Evolutionary conservation across 1,140 invertebrate genomes (phyloP).

Genomic region (Drosophila aff.): DNA sequence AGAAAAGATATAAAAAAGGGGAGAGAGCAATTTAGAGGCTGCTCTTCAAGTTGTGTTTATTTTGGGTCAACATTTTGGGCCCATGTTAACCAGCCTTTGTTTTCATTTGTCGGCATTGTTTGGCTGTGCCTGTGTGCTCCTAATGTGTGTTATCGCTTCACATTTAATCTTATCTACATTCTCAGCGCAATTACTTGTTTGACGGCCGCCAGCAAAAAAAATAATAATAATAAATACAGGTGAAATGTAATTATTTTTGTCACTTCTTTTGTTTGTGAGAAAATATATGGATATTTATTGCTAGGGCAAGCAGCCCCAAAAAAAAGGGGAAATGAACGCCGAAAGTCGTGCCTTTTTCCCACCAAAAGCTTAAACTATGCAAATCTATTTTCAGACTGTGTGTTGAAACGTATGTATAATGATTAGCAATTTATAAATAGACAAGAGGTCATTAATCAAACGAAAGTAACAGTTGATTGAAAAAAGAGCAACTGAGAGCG

Average conservation of each 20-base stretch:
- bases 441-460: slow-evolving; percentile 31
- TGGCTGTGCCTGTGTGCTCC: slow-evolving; percentile 3
- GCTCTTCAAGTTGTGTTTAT: slow-evolving; percentile 11
- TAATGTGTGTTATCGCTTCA: slow-evolving; percentile 55
- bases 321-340: neutral
- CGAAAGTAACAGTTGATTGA: slow-evolving; percentile 26
- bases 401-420: slow-evolving; percentile 10
- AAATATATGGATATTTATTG: slow-evolving; percentile 34
- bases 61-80: slow-evolving; percentile 36
- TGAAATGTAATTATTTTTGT: slow-evolving; percentile 32
- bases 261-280: slow-evolving; percentile 11
- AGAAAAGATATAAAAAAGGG: slow-evolving; percentile 1
- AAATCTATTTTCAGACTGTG: slow-evolving; percentile 27
- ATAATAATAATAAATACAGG: slow-evolving; percentile 2
- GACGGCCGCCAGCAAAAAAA: slow-evolving; percentile 15
- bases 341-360: slow-evolving; percentile 16
- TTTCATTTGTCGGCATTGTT: slow-evolving; percentile 19
- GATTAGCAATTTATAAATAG: slow-evolving; percentile 44
- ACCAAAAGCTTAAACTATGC: slow-evolving; percentile 18
- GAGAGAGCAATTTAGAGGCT: slow-evolving; percentile 17
- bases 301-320: neutral
- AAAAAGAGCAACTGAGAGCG: neutral
- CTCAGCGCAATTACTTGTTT: slow-evolving; percentile 52
- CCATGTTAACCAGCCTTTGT: slow-evolving; percentile 40
- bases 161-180: slow-evolving; percentile 67